phyloP scores from a whole-genome alignment of 2,888 invertebrate genomes.

The Papilio demoleus region DNA sequence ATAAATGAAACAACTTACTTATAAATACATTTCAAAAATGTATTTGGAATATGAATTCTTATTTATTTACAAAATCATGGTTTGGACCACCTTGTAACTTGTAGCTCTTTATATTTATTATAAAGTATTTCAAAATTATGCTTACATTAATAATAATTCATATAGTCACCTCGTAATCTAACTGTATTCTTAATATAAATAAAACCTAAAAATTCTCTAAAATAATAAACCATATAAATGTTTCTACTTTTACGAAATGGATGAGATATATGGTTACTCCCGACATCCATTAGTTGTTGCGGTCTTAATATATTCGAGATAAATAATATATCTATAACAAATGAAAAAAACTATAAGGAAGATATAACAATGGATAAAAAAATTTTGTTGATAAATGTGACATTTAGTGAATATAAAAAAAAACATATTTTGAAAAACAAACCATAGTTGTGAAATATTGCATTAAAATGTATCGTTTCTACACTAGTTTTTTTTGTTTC shows the following conservation, averaged over 20 bases:
- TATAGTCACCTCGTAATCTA: neutral
- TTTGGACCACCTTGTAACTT: constrained; percentile 8
- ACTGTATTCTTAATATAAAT: neutral
- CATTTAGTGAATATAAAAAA: neutral
- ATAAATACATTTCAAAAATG: neutral
- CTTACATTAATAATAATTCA: constrained; percentile 2
- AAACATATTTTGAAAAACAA: neutral
- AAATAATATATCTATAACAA: neutral
- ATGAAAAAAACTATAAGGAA: too few relatives aligned
- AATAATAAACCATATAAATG: neutral
- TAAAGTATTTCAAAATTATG: constrained; percentile 10
- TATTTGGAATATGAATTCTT: neutral
- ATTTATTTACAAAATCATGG: constrained; percentile 3
- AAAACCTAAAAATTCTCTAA: neutral
- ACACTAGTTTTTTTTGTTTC: neutral
- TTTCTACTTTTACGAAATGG: neutral
- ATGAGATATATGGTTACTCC: neutral
- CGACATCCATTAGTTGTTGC: too few relatives aligned
- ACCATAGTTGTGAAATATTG: neutral
- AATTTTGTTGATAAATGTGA: neutral
- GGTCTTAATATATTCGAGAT: neutral
- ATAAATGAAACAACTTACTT: neutral
- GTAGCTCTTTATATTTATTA: neutral
- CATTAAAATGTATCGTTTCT: neutral
- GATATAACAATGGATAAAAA: neutral